Percentiles rank a stretch among this genome's conserved stretches.
phyloP scores from a whole-genome alignment of 2,113 vertebrate species.

The Solea senegalensis region DNA sequence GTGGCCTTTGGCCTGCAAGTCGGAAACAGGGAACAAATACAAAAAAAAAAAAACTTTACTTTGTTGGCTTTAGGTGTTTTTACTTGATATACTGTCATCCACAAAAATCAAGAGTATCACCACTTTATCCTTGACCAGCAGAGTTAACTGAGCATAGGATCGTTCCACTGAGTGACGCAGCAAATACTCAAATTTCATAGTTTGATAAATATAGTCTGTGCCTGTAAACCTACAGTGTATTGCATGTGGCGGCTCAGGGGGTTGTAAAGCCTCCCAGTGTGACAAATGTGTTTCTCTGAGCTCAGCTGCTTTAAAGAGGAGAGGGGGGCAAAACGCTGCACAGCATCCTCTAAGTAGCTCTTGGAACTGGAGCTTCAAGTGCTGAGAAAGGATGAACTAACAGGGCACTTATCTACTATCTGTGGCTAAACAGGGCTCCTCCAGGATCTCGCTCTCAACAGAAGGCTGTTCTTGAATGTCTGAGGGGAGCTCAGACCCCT shows the following conservation, averaged over 20 bases:
- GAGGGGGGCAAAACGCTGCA: not conserved
- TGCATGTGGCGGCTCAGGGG: not conserved
- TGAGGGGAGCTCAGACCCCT: conserved; percentile 41
- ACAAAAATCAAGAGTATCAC: not conserved
- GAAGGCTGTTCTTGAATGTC: conserved; percentile 51
- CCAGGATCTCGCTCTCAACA: conserved; percentile 43
- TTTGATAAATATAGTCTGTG: conserved; percentile 1
- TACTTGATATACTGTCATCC: too few relatives aligned
- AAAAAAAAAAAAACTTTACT: too few relatives aligned
- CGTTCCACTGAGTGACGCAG: not conserved
- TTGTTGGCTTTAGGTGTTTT: too few relatives aligned
- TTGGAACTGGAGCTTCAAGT: conserved; percentile 50
- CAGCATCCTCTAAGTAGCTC: conserved; percentile 58
- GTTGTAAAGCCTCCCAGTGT: conserved; percentile 50
- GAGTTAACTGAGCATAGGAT: not conserved
- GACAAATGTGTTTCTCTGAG: conserved; percentile 61
- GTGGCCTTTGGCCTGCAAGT: too few relatives aligned
- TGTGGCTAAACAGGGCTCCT: conserved; percentile 56
- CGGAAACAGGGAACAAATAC: too few relatives aligned
- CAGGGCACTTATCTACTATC: conserved; percentile 64
- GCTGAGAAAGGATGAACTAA: conserved; percentile 64
- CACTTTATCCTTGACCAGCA: not conserved
- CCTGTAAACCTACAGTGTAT: not conserved
- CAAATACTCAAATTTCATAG: conserved; percentile 3
- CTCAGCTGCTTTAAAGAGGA: conserved; percentile 54